Conservation (phyloP, 2,113 vertebrate species). For the Ovibos moschatus region DNA sequence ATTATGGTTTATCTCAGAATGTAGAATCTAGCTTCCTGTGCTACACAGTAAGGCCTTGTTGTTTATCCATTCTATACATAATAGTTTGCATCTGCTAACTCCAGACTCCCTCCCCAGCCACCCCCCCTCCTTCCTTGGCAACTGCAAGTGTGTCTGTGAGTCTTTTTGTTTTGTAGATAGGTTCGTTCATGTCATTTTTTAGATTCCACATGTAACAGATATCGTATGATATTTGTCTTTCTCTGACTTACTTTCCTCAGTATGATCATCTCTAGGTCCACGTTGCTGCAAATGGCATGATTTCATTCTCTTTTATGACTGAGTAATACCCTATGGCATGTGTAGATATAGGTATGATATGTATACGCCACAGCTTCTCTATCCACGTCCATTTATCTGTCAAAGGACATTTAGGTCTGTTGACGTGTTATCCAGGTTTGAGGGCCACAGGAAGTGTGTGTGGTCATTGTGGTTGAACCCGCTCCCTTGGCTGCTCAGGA, state of each 20-base stretch:
- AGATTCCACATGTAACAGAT: neutral
- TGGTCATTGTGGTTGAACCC: neutral
- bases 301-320: neutral
- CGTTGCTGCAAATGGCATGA: neutral
- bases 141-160: neutral
- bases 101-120: neutral
- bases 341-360: neutral
- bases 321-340: neutral
- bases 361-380: neutral
- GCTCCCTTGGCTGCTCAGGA: neutral
- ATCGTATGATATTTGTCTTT: neutral
- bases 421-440: rapidly evolving
- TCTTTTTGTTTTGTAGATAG: neutral
- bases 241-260: neutral
- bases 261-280: neutral
- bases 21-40: neutral
- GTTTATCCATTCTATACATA: neutral
- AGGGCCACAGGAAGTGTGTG: neutral
- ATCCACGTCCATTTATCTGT: neutral
- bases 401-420: neutral
- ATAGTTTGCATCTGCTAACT: neutral
- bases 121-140: neutral
- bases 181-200: neutral
- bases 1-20: neutral
- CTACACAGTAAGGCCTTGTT: neutral